phyloP scores from a whole-genome alignment of 2,888 invertebrate species.

The Drosophila kanekoi region DNA sequence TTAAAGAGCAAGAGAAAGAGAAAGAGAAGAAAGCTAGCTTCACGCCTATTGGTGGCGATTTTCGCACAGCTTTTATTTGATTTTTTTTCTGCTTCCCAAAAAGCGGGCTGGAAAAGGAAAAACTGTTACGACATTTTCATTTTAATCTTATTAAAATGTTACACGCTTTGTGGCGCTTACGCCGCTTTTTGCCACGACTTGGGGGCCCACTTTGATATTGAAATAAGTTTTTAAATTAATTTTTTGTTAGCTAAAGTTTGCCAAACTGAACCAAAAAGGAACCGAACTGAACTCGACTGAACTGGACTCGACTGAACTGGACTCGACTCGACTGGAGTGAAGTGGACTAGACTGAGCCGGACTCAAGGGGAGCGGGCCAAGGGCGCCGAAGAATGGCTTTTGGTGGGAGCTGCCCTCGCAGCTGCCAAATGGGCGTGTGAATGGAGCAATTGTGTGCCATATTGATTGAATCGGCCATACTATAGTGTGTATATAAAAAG shows the following conservation, averaged over 20 bases:
- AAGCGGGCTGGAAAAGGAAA: conserved; percentile 32
- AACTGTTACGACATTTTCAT: conserved; percentile 79
- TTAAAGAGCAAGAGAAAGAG: too few species aligned
- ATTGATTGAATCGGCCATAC: conserved; percentile 72
- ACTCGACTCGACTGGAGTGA: conserved; percentile 6
- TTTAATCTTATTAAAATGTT: conserved; percentile 81
- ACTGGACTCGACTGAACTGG: conserved; percentile 35
- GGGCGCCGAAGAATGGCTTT: conserved; percentile 1
- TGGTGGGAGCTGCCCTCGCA: not conserved
- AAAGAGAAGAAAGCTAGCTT: conserved; percentile 15
- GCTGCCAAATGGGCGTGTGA: conserved; percentile 75
- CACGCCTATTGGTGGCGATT: conserved; percentile 35
- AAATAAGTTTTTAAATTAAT: conserved; percentile 80
- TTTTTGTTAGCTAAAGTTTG: conserved; percentile 72
- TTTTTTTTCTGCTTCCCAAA: conserved; percentile 12
- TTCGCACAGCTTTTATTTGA: conserved; percentile 28
- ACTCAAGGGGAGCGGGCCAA: conserved; percentile 4
- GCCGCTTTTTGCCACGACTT: conserved; percentile 15
- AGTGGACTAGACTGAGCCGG: conserved; percentile 3
- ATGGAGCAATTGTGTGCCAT: conserved; percentile 74
- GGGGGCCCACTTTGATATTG: conserved; percentile 71
- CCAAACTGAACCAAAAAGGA: conserved; percentile 57
- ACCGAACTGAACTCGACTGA: conserved; percentile 55
- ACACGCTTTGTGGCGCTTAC: conserved; percentile 56
- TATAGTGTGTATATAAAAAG: conserved; percentile 54